Percentiles rank a stretch among this genome's conserved stretches.
phyloP scores from a whole-genome alignment of 2,888 invertebrate genomes.

The Aporophyla nigra region DNA sequence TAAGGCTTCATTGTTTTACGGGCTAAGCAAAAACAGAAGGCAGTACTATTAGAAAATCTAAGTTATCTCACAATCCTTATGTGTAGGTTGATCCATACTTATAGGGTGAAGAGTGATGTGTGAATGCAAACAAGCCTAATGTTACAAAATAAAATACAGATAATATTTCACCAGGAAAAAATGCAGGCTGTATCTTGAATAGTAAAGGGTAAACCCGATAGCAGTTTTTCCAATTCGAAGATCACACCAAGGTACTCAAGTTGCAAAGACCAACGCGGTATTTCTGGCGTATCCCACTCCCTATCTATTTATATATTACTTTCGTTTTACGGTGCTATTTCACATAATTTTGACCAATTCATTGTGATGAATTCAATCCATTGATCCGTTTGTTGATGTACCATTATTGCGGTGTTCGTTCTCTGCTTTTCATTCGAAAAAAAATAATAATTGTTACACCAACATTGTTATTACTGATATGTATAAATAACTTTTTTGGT shows the following conservation, averaged over 20 bases:
- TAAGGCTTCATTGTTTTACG: conserved; percentile 30
- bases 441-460: too few relatives aligned
- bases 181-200: too few relatives aligned
- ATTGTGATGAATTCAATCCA: too few relatives aligned
- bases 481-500: too few relatives aligned
- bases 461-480: too few relatives aligned
- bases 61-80: not conserved
- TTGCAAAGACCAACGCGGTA: not conserved
- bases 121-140: not conserved
- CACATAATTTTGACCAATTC: too few relatives aligned
- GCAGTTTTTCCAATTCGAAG: not conserved
- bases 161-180: not conserved
- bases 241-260: not conserved
- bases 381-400: too few relatives aligned
- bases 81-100: fast-evolving
- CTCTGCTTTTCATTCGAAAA: too few relatives aligned
- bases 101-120: not conserved
- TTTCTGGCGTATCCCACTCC: not conserved
- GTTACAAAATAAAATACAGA: too few relatives aligned
- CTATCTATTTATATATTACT: too few relatives aligned
- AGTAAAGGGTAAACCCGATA: not conserved
- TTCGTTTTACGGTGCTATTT: too few relatives aligned
- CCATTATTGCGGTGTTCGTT: too few relatives aligned
- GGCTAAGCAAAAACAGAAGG: not conserved
- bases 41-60: not conserved